phyloP scores from a whole-genome alignment of 2,888 invertebrate genomes.

The Bombylius discolor region DNA sequence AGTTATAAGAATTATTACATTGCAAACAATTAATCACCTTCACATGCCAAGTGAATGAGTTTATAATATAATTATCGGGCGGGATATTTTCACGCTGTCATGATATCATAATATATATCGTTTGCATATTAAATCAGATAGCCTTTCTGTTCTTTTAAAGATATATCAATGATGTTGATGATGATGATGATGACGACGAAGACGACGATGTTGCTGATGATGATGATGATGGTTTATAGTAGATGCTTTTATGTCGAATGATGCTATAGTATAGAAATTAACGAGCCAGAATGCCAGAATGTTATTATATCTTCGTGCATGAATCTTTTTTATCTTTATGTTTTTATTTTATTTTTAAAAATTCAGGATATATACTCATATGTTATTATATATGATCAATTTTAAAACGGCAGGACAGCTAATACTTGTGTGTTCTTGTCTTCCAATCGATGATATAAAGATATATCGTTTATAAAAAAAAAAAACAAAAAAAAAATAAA shows the following conservation, averaged over 20 bases:
- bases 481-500: neutral
- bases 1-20: constrained; percentile 7
- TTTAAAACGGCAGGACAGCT: neutral
- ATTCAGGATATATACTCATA: too few species aligned
- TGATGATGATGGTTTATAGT: too few species aligned
- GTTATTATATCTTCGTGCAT: too few species aligned
- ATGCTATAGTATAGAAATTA: too few species aligned
- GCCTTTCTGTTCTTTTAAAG: neutral
- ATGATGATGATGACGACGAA: neutral
- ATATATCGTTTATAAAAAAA: too few species aligned
- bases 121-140: constrained; percentile 16
- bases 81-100: constrained; percentile 16
- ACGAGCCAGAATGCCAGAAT: too few species aligned
- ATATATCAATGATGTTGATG: too few species aligned
- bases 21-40: constrained; percentile 14
- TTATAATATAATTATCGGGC: constrained; percentile 16
- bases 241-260: too few species aligned
- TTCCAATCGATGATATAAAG: neutral
- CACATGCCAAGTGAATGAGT: constrained; percentile 12
- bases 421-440: constrained; percentile 4
- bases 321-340: too few species aligned
- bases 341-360: too few species aligned
- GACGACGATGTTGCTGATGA: neutral
- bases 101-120: constrained; percentile 17
- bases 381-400: neutral